Evolutionary conservation across 2,113 vertebrate genomes (phyloP).

Genomic region (Seriola aureovittata): DNA sequence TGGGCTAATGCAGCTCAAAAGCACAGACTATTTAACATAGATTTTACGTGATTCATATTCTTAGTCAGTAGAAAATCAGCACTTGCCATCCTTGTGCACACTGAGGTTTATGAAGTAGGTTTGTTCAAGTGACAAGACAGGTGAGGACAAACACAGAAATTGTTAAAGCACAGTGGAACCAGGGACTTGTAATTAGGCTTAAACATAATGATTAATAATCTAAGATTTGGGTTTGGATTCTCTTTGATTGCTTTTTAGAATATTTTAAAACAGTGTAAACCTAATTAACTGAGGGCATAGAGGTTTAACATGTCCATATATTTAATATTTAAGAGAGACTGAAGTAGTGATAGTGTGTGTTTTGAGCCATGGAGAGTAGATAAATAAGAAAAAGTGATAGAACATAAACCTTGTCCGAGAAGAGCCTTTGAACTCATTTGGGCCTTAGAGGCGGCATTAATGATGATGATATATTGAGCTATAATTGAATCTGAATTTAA

Average conservation of each 20-base stretch:
- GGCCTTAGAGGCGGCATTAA: conserved; percentile 14
- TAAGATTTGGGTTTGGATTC: background rate
- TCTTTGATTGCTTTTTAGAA: background rate
- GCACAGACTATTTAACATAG: too few relatives aligned
- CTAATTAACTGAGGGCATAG: conserved; percentile 12
- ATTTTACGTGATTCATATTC: too few relatives aligned
- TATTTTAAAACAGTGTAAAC: background rate
- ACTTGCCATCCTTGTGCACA: background rate
- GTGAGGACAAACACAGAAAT: background rate
- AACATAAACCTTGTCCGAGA: background rate
- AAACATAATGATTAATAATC: conserved; percentile 3
- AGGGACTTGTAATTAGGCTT: background rate
- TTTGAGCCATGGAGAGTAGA: background rate
- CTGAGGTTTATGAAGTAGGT: background rate
- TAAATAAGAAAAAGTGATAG: conserved; percentile 4
- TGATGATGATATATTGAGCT: conserved; percentile 50
- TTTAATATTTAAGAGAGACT: background rate
- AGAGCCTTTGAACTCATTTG: conserved; percentile 1
- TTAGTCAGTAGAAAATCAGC: too few relatives aligned
- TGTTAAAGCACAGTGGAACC: background rate
- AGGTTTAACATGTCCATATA: background rate
- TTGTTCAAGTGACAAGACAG: background rate
- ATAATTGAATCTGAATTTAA: conserved; percentile 60
- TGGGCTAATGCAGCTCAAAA: too few relatives aligned
- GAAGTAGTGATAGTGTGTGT: background rate